Base-by-base conservation (phyloP, 1,140 invertebrate genomes). In the Anadara kagoshimensis region DNA sequence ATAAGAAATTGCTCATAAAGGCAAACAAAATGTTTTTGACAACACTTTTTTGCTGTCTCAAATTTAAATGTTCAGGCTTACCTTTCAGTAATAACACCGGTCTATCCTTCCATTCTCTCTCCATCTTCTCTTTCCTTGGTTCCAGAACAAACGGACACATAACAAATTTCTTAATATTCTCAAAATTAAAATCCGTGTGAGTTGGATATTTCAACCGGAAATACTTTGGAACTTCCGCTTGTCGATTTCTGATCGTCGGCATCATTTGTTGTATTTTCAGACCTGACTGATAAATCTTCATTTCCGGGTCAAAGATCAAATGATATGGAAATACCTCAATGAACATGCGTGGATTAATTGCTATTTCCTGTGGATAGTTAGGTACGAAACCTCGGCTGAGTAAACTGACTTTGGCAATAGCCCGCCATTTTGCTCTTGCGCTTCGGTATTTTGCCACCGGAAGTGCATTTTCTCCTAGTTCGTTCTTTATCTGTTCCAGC, bases 191-290 rank as follows among this genome's bases (percentile, higher is more conserved):
- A n/a, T 87, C 83, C 43, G 90, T 86, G 57, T 84, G 84, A 64
- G 86, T 85, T 2, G 90, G 90, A 74, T 90, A 86, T 14, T 80
- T 73, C 22, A 90, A 65, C 18, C 78, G 76, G 53, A 90, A 83
- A 45, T 86, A 83, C 51, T 79, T 71, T 10, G 66, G 69, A 36
- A 86, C 61, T 1, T 69, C 61, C 85, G 90, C 20, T 26, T 71
- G 67, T 44, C 75, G 56, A 93, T 81, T 66, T 91, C 91, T 0
- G 95, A 96, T 83, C 96, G 92, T n/a, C 95, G 92, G 16, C 94
- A 93, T 83, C 59, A 84, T 36, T 62, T 76, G 75, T 47, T 82
- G 76, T 4, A 83, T 70, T 14, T 63, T 72, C 22, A 75, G 73
- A 41, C 89, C 90, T 51, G 84, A 83, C 69, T 90, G 90, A 24